Evolutionary conservation across 1,140 invertebrate genomes (phyloP).

Genomic region (Leptopilina boulardi): DNA sequence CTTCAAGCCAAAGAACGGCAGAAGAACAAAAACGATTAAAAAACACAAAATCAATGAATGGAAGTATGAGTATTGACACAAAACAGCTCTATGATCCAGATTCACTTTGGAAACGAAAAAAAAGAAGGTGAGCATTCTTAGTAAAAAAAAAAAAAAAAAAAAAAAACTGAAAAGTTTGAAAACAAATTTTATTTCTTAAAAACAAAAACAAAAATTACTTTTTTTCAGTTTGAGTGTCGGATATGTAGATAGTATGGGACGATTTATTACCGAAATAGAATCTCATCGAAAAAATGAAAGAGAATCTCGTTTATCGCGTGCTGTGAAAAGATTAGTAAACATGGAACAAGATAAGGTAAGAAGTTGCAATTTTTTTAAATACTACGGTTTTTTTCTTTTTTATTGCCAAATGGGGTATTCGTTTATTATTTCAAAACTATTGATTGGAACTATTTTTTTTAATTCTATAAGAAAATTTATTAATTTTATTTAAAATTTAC

Average conservation of each 20-base stretch:
- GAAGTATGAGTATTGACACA: slow-evolving; percentile 87
- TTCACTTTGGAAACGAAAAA: slow-evolving; percentile 87
- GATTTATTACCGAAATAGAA: slow-evolving; percentile 93
- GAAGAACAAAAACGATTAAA: slow-evolving; percentile 65
- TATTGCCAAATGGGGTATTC: too few relatives aligned
- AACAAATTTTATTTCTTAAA: neutral
- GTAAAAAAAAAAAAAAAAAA: too few relatives aligned
- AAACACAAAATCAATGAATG: slow-evolving; percentile 66
- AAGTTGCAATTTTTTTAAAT: slow-evolving; percentile 5
- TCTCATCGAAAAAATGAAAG: slow-evolving; percentile 82
- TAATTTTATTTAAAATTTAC: too few relatives aligned
- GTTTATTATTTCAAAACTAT: too few relatives aligned
- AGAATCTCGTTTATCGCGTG: slow-evolving; percentile 79
- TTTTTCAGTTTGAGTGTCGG: slow-evolving; percentile 86
- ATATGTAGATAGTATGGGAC: slow-evolving; percentile 88
- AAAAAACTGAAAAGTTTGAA: too few relatives aligned
- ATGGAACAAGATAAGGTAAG: slow-evolving; percentile 85
- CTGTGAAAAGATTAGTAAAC: slow-evolving; percentile 87
- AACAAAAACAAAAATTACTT: slow-evolving; percentile 32
- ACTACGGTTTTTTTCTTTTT: too few relatives aligned
- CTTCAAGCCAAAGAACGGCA: slow-evolving; percentile 62
- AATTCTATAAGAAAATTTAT: too few relatives aligned
- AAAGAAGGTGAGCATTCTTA: slow-evolving; percentile 73
- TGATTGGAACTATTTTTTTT: too few relatives aligned
- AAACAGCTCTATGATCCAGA: slow-evolving; percentile 89